These are phyloP conservation scores for Hoplodrina ambigua DNA, from an alignment of 2,888 invertebrate species.

Conservation along the genomic window DNA sequence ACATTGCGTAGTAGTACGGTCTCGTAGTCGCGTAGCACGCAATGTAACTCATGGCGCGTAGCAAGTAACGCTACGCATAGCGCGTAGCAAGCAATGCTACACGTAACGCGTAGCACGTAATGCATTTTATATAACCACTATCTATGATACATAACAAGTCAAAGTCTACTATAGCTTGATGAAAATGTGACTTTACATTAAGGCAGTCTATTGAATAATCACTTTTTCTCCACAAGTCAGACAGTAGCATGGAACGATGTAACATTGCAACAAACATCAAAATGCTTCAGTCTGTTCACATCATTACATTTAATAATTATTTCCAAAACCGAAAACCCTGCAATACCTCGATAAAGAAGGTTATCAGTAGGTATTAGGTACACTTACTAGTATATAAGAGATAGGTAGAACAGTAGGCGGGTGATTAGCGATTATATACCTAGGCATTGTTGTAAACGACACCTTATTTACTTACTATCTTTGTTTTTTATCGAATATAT, in stretches of 20 bases:
- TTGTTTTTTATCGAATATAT: conserved; percentile 64
- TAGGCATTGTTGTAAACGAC: conserved; percentile 47
- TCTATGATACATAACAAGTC: not conserved
- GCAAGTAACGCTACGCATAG: not conserved
- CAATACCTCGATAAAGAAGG: conserved; percentile 27
- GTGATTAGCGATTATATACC: conserved; percentile 49
- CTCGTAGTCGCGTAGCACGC: conserved; percentile 9
- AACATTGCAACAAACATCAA: not conserved
- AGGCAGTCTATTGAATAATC: not conserved
- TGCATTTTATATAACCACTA: not conserved
- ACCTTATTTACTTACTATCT: conserved; percentile 53
- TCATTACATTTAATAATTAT: not conserved
- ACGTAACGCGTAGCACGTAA: not conserved
- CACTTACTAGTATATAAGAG: conserved; percentile 38
- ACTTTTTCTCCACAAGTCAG: not conserved
- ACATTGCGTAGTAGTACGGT: conserved; percentile 1
- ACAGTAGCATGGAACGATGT: not conserved
- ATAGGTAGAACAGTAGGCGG: conserved; percentile 55
- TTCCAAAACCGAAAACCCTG: conserved; percentile 2
- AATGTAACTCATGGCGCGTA: conserved; percentile 7
- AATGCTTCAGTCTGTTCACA: not conserved
- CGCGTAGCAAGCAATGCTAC: not conserved
- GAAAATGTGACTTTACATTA: not conserved
- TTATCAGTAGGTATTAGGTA: conserved; percentile 31
- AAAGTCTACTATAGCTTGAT: not conserved